A percentile compares a stretch with the other conserved stretches of the same genome.
Evolutionary conservation across 2,113 vertebrate species (phyloP).

Genomic region (Austrofundulus limnaeus): DNA sequence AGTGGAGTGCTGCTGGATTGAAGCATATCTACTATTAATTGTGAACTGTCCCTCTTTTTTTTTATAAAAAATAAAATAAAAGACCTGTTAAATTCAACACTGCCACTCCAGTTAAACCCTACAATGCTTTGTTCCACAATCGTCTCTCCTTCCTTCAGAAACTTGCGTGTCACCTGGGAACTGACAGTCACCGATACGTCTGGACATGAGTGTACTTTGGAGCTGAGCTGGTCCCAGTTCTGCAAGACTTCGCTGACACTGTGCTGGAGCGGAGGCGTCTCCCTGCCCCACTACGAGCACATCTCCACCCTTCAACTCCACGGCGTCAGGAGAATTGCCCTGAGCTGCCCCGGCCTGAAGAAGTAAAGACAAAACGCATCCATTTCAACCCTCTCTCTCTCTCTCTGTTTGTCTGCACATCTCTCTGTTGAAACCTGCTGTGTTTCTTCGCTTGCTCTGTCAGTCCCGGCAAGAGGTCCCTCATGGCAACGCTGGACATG

Average conservation of each 20-base stretch:
- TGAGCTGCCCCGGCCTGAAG: conserved; percentile 54
- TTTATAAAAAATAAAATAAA: not conserved
- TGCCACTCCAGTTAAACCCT: not conserved
- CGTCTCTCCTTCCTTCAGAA: conserved; percentile 45
- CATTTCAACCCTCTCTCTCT: not conserved
- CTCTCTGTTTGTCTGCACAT: conserved; percentile 3
- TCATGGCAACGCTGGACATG: conserved; percentile 79
- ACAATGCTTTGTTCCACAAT: not conserved
- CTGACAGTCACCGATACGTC: conserved; percentile 78
- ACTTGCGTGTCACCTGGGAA: conserved; percentile 76
- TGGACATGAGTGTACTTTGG: conserved; percentile 70
- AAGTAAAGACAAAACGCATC: conserved; percentile 55
- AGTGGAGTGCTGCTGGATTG: too few relatives aligned
- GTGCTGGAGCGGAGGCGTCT: conserved; percentile 77
- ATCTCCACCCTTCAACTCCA: conserved; percentile 82
- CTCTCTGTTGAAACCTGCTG: conserved; percentile 14
- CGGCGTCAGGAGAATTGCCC: conserved; percentile 78
- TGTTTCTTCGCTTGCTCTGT: conserved; percentile 21
- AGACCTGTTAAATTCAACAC: not conserved
- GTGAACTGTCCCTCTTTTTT: not conserved
- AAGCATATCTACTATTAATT: too few relatives aligned
- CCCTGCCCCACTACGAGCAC: conserved; percentile 69
- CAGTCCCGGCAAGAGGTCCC: conserved; percentile 80
- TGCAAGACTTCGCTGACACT: conserved; percentile 80
- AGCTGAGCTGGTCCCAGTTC: conserved; percentile 66